Conservation (phyloP, 2,797 vertebrate species). For the Onychomys torridus region DNA sequence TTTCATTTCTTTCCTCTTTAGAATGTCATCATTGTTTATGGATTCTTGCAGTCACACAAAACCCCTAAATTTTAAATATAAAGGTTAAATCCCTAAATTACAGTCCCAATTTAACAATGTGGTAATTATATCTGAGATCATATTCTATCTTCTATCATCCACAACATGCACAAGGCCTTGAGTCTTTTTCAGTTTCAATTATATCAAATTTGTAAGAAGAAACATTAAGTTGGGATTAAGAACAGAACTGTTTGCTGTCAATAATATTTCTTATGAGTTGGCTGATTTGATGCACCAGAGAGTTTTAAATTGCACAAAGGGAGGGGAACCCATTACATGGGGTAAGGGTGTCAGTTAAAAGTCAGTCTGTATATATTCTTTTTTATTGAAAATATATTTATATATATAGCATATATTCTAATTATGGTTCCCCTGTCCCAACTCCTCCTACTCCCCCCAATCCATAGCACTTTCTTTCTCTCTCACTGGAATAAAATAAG, state of each 20-base stretch:
- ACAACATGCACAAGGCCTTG: constrained; percentile 56
- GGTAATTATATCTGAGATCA: constrained; percentile 76
- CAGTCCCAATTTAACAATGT: constrained; percentile 51
- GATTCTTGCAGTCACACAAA: constrained; percentile 67
- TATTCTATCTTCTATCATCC: constrained; percentile 71
- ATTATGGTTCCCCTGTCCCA: not conserved
- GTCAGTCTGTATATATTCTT: not conserved
- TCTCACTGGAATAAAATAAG: not conserved
- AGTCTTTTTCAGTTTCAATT: constrained; percentile 54
- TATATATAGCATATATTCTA: not conserved
- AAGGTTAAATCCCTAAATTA: constrained; percentile 78
- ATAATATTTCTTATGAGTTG: constrained; percentile 51
- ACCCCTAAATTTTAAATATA: constrained; percentile 75
- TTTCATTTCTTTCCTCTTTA: constrained; percentile 58
- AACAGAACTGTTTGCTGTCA: constrained; percentile 52
- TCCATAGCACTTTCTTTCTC: not conserved
- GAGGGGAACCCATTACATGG: not conserved
- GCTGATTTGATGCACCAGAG: constrained; percentile 30
- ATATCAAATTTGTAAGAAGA: constrained; percentile 59
- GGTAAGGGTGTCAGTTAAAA: not conserved
- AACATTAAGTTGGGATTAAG: constrained; percentile 59
- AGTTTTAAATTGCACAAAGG: constrained; percentile 57
- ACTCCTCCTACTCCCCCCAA: not conserved
- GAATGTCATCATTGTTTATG: constrained; percentile 67
- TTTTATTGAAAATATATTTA: not conserved